phyloP scores from a whole-genome alignment of 2,888 invertebrate genomes.

The Hydroisotoma schaefferi region DNA sequence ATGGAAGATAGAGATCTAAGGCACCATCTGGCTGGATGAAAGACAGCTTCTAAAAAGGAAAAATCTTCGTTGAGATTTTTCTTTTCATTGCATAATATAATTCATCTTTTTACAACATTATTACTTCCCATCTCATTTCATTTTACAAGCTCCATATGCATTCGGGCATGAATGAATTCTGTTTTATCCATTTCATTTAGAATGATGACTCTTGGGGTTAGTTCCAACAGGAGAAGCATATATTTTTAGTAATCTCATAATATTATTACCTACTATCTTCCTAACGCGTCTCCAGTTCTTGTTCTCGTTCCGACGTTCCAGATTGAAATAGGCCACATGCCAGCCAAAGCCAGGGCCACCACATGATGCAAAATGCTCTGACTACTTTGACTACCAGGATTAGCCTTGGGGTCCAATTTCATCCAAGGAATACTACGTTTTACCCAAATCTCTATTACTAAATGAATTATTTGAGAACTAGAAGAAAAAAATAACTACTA shows the following conservation, averaged over 20 bases:
- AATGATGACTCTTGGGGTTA: conserved; percentile 6
- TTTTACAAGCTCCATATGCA: conserved; percentile 6
- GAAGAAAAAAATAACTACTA: not conserved
- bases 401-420: conserved; percentile 1
- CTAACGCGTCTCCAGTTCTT: no score
- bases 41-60: no score
- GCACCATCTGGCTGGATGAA: no score
- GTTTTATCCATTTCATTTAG: conserved; percentile 6
- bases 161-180: conserved; percentile 1
- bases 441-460: not conserved
- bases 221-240: not conserved
- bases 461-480: conserved; percentile 2
- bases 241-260: no score
- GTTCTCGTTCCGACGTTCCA: no score
- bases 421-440: not conserved
- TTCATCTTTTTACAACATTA: conserved; percentile 6
- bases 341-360: no score
- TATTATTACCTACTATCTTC: no score
- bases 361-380: no score
- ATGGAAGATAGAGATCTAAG: no score
- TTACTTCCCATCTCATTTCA: conserved; percentile 1
- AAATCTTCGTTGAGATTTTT: conserved; percentile 3
- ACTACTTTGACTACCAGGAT: no score
- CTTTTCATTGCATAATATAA: not conserved
- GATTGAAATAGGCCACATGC: no score